Percentiles rank a stretch among this genome's conserved stretches.
Conservation (phyloP, 2,888 invertebrate genomes). For the Corbicula japonica region DNA sequence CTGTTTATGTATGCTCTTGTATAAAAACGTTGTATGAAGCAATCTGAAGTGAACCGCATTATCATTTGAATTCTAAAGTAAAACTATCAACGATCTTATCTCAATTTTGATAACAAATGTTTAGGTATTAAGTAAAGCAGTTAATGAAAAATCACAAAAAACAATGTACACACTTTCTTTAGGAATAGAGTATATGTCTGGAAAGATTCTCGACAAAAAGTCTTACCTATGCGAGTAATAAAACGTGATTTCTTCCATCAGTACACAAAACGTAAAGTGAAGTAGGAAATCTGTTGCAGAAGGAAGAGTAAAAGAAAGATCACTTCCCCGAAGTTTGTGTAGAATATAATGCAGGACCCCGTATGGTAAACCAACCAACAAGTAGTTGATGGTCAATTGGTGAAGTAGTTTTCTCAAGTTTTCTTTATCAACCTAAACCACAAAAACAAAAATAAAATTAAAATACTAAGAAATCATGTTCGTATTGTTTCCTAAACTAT, state of each 20-base stretch:
- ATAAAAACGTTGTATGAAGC: slow-evolving; percentile 91
- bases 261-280: slow-evolving; percentile 91
- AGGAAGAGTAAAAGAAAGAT: slow-evolving; percentile 87
- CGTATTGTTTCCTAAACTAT: no score
- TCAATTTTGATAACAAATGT: no score
- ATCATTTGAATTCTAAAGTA: not conserved
- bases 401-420: slow-evolving; percentile 53
- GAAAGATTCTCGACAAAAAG: no score
- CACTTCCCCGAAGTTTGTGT: slow-evolving; percentile 67
- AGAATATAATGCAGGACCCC: slow-evolving; percentile 58
- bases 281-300: slow-evolving; percentile 92
- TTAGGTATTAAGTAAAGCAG: no score
- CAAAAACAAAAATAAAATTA: no score
- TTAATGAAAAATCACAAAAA: no score
- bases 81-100: no score
- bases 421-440: slow-evolving; percentile 52
- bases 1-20: slow-evolving; percentile 93
- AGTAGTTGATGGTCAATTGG: slow-evolving; percentile 50
- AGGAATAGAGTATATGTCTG: not conserved
- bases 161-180: no score
- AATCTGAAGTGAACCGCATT: no score
- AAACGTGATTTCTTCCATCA: slow-evolving; percentile 93
- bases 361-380: slow-evolving; percentile 63
- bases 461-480: no score
- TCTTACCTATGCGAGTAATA: slow-evolving; percentile 93